Percentiles rank a stretch among this genome's conserved stretches.
Conservation (phyloP, 2,797 vertebrate species). For the Epinephelus coioides region DNA sequence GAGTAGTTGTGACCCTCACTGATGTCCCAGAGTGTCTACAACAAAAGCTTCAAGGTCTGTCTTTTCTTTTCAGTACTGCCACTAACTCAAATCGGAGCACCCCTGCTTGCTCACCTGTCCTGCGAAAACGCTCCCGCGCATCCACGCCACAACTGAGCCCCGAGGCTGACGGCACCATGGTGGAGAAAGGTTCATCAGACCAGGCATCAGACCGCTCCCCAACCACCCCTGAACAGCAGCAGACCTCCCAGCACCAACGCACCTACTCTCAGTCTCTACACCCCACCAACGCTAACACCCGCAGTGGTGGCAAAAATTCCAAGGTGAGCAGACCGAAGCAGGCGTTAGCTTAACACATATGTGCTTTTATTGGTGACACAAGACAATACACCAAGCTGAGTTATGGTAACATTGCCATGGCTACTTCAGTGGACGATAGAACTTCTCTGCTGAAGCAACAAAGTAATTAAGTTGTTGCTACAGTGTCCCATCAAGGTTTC, state of each 20-base stretch:
- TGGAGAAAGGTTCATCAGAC: slow-evolving; percentile 91
- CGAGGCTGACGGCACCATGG: slow-evolving; percentile 89
- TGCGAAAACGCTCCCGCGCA: slow-evolving; percentile 91
- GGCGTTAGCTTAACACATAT: too few species aligned
- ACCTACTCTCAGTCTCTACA: slow-evolving; percentile 85
- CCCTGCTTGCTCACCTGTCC: slow-evolving; percentile 92
- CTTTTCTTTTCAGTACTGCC: slow-evolving; percentile 86
- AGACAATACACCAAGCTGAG: neutral
- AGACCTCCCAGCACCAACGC: slow-evolving; percentile 86
- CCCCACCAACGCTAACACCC: slow-evolving; percentile 85
- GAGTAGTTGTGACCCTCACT: neutral
- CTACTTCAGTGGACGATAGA: neutral
- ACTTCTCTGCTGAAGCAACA: neutral
- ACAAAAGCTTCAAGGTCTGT: neutral
- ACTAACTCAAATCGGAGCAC: slow-evolving; percentile 95
- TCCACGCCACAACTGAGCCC: slow-evolving; percentile 86
- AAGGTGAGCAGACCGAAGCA: slow-evolving; percentile 84
- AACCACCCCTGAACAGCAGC: slow-evolving; percentile 89
- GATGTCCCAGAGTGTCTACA: neutral
- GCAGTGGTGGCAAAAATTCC: slow-evolving; percentile 90
- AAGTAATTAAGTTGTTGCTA: neutral
- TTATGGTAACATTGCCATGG: neutral
- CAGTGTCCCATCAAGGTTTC: neutral
- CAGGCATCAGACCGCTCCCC: slow-evolving; percentile 92
- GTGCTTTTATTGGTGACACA: neutral